Conservation (phyloP, 2,888 invertebrate species). For the Drosophila testacea region DNA sequence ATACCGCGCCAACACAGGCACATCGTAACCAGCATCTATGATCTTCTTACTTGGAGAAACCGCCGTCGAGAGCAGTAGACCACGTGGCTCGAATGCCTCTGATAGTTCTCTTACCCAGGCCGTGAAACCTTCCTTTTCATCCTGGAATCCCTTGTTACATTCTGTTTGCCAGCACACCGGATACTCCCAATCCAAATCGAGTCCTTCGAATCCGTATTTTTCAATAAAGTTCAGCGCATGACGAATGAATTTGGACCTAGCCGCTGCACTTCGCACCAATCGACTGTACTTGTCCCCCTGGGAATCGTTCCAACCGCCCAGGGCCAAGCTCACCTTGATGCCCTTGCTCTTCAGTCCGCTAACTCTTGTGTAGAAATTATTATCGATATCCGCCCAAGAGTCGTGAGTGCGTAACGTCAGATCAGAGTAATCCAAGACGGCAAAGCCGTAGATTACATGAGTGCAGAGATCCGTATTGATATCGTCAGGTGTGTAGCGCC, state of each 20-base stretch:
- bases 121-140: constrained; percentile 93
- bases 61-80: constrained; percentile 91
- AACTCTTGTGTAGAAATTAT: constrained; percentile 94
- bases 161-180: constrained; percentile 91
- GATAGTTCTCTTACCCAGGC: constrained; percentile 90
- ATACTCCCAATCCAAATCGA: constrained; percentile 98
- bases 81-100: constrained; percentile 88
- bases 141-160: constrained; percentile 92
- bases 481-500: constrained; percentile 93
- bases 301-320: constrained; percentile 99
- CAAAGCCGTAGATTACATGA: constrained; percentile 97
- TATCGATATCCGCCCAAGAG: constrained; percentile 95
- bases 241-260: constrained; percentile 90
- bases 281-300: constrained; percentile 95
- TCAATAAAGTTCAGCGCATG: constrained; percentile 92
- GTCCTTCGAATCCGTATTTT: constrained; percentile 94
- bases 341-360: constrained; percentile 91
- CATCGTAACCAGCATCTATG: constrained; percentile 94
- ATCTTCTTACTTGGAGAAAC: constrained; percentile 95
- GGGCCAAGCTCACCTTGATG: constrained; percentile 93
- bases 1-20: constrained; percentile 90
- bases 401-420: constrained; percentile 93
- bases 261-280: constrained; percentile 91
- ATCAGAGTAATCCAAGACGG: constrained; percentile 93
- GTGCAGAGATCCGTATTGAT: constrained; percentile 95